Percentiles rank a stretch among this genome's conserved stretches.
These are phyloP conservation scores for Hoplodrina blanda DNA, from an alignment of 2,888 invertebrate species.

Conservation along the genomic window DNA sequence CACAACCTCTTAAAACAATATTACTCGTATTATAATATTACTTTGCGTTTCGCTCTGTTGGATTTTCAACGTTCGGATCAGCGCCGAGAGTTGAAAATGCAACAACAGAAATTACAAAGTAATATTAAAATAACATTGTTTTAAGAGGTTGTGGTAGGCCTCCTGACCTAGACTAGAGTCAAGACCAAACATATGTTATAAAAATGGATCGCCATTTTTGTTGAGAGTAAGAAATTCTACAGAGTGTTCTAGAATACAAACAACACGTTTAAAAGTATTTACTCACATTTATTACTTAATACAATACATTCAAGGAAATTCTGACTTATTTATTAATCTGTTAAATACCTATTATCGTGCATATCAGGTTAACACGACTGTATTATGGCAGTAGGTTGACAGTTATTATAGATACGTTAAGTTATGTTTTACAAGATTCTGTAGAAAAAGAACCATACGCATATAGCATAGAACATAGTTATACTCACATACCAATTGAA, in stretches of 20 bases:
- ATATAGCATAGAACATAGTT: background rate
- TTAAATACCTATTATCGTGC: constrained; percentile 41
- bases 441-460: background rate
- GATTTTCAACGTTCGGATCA: no score
- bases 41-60: no score
- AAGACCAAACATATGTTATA: no score
- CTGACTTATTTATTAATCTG: constrained; percentile 15
- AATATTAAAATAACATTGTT: no score
- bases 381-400: background rate
- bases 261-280: constrained; percentile 16
- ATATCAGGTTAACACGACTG: constrained; percentile 33
- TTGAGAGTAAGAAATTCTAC: background rate
- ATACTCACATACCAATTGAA: background rate
- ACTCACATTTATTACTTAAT: constrained; percentile 33
- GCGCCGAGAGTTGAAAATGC: no score
- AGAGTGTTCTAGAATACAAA: background rate
- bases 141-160: no score
- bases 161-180: no score
- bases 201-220: background rate
- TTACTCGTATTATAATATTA: no score
- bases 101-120: no score
- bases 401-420: background rate
- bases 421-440: background rate
- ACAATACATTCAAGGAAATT: constrained; percentile 35
- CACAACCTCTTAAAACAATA: no score